Evolutionary conservation across 2,113 vertebrate genomes (phyloP).

Genomic region (Setophaga coronata): DNA sequence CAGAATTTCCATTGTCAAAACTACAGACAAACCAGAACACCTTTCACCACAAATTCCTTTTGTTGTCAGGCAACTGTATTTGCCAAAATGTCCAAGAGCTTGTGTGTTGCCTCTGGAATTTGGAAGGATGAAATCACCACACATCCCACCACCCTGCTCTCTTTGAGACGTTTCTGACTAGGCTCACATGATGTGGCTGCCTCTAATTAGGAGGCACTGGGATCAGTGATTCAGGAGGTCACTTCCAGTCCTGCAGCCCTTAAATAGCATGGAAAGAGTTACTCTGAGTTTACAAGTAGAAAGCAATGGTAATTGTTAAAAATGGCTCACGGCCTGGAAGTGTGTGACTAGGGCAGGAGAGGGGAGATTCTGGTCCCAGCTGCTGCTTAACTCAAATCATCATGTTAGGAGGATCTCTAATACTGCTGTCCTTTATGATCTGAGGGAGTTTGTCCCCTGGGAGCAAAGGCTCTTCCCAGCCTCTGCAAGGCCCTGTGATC

Average conservation of each 20-base stretch:
- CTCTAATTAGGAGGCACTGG: constrained; percentile 9
- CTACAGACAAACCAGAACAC: not conserved
- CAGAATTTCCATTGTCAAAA: not conserved
- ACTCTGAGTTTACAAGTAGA: constrained; percentile 2
- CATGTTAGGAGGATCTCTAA: not conserved
- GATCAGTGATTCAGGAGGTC: constrained; percentile 57
- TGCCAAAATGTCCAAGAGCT: not conserved
- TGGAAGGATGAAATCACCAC: constrained; percentile 48
- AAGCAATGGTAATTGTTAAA: not conserved
- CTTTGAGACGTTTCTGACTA: constrained; percentile 47
- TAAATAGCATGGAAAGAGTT: constrained; percentile 58
- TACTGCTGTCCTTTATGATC: not conserved
- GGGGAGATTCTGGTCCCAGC: not conserved
- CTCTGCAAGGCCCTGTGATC: not conserved
- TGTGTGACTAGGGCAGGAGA: not conserved
- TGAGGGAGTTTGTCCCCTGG: not conserved
- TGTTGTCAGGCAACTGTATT: not conserved
- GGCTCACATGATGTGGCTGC: constrained; percentile 9
- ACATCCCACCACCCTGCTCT: not conserved
- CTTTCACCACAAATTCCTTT: not conserved
- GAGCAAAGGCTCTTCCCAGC: not conserved
- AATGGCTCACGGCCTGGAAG: not conserved
- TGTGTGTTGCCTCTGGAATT: constrained; percentile 19
- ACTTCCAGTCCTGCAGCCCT: not conserved
- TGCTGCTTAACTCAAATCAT: not conserved